These are phyloP conservation scores for Arbacia lixula DNA, from an alignment of 53 echinoderm and acorn worm genomes.

Conservation along the genomic window DNA sequence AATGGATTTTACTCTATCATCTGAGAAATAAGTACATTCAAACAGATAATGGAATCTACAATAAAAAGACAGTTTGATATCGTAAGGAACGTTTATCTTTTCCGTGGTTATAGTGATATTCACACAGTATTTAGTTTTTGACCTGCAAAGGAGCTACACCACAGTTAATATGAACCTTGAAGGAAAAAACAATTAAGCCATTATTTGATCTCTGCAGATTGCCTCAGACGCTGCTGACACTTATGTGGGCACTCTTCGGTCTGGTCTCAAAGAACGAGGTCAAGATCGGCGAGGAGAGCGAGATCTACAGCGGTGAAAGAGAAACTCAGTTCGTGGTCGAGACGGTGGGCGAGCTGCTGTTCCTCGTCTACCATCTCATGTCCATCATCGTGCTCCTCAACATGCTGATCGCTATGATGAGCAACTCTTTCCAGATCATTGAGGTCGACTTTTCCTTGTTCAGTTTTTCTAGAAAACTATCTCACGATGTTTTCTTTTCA, in stretches of 20 bases:
- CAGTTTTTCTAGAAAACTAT: too few species aligned
- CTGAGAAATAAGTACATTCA: too few species aligned
- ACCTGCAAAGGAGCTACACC: too few species aligned
- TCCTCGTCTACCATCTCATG: constrained; percentile 86
- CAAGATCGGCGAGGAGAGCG: constrained; percentile 20
- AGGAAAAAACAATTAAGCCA: too few species aligned
- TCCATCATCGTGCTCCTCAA: constrained; percentile 94
- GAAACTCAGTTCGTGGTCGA: constrained; percentile 54
- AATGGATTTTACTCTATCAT: too few species aligned
- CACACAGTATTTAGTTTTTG: too few species aligned
- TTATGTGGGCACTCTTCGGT: constrained; percentile 93
- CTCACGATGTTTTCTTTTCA: too few species aligned
- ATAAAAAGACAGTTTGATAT: too few species aligned
- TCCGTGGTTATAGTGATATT: too few species aligned
- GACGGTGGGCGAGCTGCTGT: constrained; percentile 77
- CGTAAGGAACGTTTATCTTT: too few species aligned
- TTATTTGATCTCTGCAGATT: constrained; percentile 57
- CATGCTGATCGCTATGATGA: constrained; percentile 99
- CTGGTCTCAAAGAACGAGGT: constrained; percentile 58
- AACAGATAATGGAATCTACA: too few species aligned
- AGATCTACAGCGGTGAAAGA: not conserved
- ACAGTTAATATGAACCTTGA: too few species aligned
- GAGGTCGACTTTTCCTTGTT: constrained; percentile 72
- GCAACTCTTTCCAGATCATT: constrained; percentile 94
- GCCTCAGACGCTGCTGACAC: constrained; percentile 58